Evolutionary conservation across 1,140 invertebrate species (phyloP).

Genomic region (Harpegnathos saltator): DNA sequence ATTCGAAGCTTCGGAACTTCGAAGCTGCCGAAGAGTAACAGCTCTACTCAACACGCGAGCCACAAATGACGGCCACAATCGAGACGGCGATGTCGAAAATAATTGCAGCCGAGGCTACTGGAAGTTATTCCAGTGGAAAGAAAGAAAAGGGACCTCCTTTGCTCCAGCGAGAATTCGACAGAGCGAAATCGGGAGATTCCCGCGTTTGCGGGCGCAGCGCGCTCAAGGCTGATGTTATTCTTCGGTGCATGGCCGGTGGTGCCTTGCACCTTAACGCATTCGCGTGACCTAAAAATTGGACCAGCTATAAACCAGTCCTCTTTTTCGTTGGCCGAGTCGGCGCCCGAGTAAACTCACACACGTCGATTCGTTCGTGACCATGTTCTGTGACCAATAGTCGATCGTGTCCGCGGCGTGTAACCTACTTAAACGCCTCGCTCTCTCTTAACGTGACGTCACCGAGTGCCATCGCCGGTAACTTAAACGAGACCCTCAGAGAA

Average conservation of each 20-base stretch:
- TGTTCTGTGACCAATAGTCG: conserved; percentile 41
- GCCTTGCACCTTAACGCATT: not conserved
- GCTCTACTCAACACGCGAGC: too few relatives aligned
- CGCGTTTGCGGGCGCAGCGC: not conserved
- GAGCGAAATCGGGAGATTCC: not conserved
- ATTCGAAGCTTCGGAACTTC: too few relatives aligned
- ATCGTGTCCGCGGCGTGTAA: conserved; percentile 58
- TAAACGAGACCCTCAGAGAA: conserved; percentile 43
- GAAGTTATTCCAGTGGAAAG: too few relatives aligned
- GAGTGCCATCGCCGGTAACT: conserved; percentile 45
- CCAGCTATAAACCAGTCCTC: not conserved
- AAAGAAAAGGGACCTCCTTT: too few relatives aligned
- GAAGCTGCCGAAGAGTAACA: too few relatives aligned
- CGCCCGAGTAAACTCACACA: conserved; percentile 19
- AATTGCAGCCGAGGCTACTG: too few relatives aligned
- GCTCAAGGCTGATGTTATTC: not conserved
- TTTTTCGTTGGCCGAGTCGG: conserved; percentile 9
- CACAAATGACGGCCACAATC: not conserved
- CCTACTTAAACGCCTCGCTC: conserved; percentile 70
- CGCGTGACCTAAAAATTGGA: conserved; percentile 21
- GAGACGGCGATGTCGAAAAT: too few relatives aligned
- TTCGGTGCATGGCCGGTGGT: not conserved
- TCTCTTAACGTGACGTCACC: conserved; percentile 69
- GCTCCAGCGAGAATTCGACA: not conserved
- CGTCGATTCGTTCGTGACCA: conserved; percentile 60